phyloP scores from a whole-genome alignment of 2,113 vertebrate genomes.

The Ageneiosus marmoratus region DNA sequence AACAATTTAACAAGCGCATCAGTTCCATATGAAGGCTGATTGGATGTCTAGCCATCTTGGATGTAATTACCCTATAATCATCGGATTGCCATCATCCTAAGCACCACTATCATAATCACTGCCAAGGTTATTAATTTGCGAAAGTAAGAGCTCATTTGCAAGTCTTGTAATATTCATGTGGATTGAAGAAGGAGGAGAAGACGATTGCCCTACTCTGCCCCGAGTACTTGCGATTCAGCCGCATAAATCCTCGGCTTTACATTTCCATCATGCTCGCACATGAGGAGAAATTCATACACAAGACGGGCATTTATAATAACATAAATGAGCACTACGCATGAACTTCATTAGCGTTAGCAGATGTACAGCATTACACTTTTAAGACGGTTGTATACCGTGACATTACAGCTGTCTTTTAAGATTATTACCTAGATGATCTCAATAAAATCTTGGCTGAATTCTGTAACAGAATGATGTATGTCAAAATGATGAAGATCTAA shows the following conservation, averaged over 20 bases:
- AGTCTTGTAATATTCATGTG: conserved; percentile 44
- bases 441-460: not conserved
- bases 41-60: conserved; percentile 43
- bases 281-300: not conserved
- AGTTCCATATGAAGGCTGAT: conserved; percentile 45
- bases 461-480: not conserved
- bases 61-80: conserved; percentile 55
- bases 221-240: conserved; percentile 27
- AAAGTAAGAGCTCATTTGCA: conserved; percentile 44
- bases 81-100: conserved; percentile 52
- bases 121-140: conserved; percentile 50
- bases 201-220: conserved; percentile 4
- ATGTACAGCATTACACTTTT: not conserved
- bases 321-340: not conserved
- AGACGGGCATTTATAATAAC: not conserved
- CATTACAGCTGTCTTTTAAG: not conserved
- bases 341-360: not conserved
- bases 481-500: no score
- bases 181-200: conserved; percentile 27
- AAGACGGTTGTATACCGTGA: not conserved
- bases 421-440: not conserved
- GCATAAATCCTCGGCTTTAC: not conserved
- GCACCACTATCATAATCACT: conserved; percentile 53
- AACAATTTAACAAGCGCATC: conserved; percentile 40
- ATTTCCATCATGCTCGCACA: not conserved